Base-by-base conservation (phyloP, 2,888 invertebrate genomes). In the Exephanes ischioxanthus region DNA sequence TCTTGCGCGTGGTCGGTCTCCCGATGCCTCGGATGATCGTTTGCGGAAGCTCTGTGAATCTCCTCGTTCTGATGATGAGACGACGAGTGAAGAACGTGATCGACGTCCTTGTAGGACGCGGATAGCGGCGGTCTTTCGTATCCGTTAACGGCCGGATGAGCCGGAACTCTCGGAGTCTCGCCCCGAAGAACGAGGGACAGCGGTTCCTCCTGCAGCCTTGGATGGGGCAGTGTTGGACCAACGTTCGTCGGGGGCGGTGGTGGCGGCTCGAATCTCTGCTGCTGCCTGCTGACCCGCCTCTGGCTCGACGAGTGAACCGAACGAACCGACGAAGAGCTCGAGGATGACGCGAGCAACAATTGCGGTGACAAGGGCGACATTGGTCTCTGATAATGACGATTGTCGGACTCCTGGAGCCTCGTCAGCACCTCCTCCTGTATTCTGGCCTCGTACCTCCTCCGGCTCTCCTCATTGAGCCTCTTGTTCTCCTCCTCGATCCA, bases 191-290 rank as follows among this genome's bases (percentile, higher is more conserved):
- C 96, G 91, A 97, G 93, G 0, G 96, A 95, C 45, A 97, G 90
- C 0, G 97, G 96, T 92, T 97, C 96, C 61, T 95, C 95, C 90
- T 96, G 96, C 4, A 92, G 80, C 77, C 91, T 88, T 0, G 89
- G 84, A 72, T 91, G 89, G 4, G 87, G 66, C 6, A 53, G 7
- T 26, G 30, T 51, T 9, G 51, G 45, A 5, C 45, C 66, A 9
- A 53, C 16, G 19, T 66, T 80, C 33, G 87, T 71, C 11, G 83
- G 76, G 51, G 92, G 91, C 61, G 94, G 92, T 83, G 85, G 30
- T 19, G 87, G 45, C 14, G 87, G 83, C 45, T 92, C 90, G 37
- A 88, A 86, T 33, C 89, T 90, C 68, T 84, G 86, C 45, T 89
- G 90, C 41, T 87, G 84, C 22, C 89, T 86, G 4, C 81, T 70